Base-by-base conservation (phyloP, 2,113 vertebrate genomes). In the Aptenodytes patagonicus region DNA sequence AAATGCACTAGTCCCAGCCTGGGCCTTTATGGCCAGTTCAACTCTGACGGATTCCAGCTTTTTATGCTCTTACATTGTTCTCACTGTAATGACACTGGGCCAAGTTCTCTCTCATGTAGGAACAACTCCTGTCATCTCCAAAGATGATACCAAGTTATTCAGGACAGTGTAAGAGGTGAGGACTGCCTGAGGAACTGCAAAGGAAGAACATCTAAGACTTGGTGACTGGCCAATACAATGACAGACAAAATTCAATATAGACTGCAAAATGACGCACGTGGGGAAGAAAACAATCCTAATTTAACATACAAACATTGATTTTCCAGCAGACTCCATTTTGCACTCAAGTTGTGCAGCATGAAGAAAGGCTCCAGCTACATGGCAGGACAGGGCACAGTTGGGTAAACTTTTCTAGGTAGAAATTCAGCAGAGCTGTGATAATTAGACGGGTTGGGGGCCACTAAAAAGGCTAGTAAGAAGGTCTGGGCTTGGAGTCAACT, bases 211-310 rank as follows among this genome's bases (percentile, higher is more conserved):
- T 40, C 20, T 66, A 75, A 57, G 20, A 7, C 36, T 26, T 10
- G 2, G 15, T 65, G 46, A 81, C 36, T 34, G 47, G 28, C 28
- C 51, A 90, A 34, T 42, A 47, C n/a, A 29, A 4, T 6, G 7
- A 29, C 42, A 65, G 42, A 60, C 17, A 87, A 89, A 91, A 55
- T 16, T 75, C n/a, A 25, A 13, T 17, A 16, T 4, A 73, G 58
- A 44, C 24, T 69, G 6, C 1, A 3, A 75, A 78, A 12, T 44
- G 38, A 36, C 4, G 2, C 40, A 26, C 1, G 1, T 5, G 12
- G 21, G 40, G 15, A 38, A 64, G 51, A 65, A 64, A 49, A 61
- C 7, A 81, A 32, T 11, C 8, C 24, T 40, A 32, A 66, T 18
- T 51, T 61, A 72, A 55, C 72, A 64, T 3, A 10, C 10, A 52